These are phyloP conservation scores for Accipiter virgatus DNA, from an alignment of 2,113 vertebrate genomes.

Conservation along the genomic window DNA sequence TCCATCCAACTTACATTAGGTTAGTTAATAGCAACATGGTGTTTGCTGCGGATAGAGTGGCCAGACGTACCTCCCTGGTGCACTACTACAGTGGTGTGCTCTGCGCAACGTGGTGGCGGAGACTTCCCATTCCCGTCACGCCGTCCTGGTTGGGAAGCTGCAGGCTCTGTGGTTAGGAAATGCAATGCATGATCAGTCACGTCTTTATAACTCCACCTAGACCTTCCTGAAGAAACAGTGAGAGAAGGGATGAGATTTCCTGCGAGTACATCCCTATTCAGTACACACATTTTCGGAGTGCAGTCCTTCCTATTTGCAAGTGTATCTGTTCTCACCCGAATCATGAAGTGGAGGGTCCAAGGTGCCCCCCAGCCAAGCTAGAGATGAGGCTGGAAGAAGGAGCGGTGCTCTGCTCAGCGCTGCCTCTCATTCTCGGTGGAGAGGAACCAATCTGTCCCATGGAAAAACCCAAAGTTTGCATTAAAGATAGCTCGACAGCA, in stretches of 20 bases:
- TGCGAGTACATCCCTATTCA: neutral
- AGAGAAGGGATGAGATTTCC: neutral
- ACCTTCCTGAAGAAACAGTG: neutral
- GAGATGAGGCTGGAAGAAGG: neutral
- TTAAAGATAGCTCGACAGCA: neutral
- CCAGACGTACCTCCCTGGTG: neutral
- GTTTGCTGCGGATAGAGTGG: neutral
- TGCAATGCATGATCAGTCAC: rapidly evolving
- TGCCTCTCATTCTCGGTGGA: rapidly evolving
- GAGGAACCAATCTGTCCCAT: rapidly evolving
- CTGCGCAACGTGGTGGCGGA: rapidly evolving
- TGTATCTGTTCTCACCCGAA: neutral
- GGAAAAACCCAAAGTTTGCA: neutral
- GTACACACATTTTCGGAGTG: rapidly evolving
- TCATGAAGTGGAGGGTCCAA: neutral
- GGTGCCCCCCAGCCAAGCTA: neutral
- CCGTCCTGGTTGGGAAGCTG: rapidly evolving
- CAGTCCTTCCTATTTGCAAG: neutral
- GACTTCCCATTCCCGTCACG: rapidly evolving
- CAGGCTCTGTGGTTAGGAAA: neutral
- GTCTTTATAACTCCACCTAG: neutral
- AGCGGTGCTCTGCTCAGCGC: rapidly evolving
- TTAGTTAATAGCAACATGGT: rapidly evolving
- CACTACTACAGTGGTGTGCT: neutral
- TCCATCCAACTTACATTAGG: neutral